phyloP scores from a whole-genome alignment of 1,140 invertebrate genomes.

The Caenorhabditis remanei region DNA sequence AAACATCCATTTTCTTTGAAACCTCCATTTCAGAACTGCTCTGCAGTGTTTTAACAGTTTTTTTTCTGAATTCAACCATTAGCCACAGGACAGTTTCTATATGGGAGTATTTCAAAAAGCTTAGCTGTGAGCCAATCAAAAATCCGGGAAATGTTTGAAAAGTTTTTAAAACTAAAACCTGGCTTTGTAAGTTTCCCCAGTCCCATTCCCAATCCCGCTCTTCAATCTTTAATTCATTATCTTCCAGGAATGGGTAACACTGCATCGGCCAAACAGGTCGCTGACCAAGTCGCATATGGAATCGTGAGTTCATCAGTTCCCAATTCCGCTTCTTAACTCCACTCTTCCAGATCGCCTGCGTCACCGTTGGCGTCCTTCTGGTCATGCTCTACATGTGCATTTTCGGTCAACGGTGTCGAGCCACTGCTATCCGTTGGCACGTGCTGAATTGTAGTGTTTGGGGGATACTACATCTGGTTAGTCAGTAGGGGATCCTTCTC shows the following conservation, averaged over 20 bases:
- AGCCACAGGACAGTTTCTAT: too few species aligned
- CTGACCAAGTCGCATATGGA: conserved; percentile 41
- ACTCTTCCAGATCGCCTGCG: conserved; percentile 27
- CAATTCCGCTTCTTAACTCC: not conserved
- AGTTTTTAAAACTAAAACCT: too few species aligned
- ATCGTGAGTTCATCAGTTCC: not conserved
- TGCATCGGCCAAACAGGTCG: conserved; percentile 20
- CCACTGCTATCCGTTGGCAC: conserved; percentile 58
- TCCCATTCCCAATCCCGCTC: too few species aligned
- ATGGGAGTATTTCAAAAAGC: too few species aligned
- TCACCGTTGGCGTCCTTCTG: conserved; percentile 51
- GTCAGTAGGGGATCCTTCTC: not conserved
- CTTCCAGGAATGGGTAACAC: conserved; percentile 47
- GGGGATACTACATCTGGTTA: conserved; percentile 56
- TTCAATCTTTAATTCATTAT: not conserved
- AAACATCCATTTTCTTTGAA: too few species aligned
- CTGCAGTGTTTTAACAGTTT: too few species aligned
- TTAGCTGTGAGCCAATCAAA: too few species aligned
- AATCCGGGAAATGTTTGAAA: too few species aligned
- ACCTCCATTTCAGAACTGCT: too few species aligned
- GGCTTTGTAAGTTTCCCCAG: too few species aligned
- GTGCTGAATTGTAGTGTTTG: conserved; percentile 60
- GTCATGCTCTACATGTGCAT: conserved; percentile 59
- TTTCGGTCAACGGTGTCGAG: conserved; percentile 37
- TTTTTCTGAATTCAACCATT: too few species aligned